phyloP scores from a whole-genome alignment of 1,140 invertebrate genomes.

The Psilanteris sp. region DNA sequence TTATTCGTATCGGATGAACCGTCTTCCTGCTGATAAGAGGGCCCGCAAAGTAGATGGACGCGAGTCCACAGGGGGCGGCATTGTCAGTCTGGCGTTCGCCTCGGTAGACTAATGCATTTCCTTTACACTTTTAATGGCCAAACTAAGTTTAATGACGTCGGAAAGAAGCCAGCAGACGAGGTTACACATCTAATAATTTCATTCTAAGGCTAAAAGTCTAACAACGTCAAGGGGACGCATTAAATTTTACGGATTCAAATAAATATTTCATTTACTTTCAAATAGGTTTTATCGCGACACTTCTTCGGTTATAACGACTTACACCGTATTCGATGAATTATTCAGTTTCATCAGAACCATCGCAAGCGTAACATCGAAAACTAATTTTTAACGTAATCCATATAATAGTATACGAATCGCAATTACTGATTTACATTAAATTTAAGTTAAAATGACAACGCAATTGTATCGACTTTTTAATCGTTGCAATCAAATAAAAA shows the following conservation, averaged over 20 bases:
- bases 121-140: slow-evolving; percentile 80
- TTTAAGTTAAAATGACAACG: too few relatives aligned
- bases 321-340: neutral
- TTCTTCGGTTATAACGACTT: slow-evolving; percentile 12
- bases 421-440: too few relatives aligned
- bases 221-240: slow-evolving; percentile 14
- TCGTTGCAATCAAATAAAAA: too few relatives aligned
- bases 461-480: too few relatives aligned
- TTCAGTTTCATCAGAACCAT: neutral
- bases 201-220: slow-evolving; percentile 30
- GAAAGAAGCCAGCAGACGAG: slow-evolving; percentile 70
- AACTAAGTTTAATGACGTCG: slow-evolving; percentile 79
- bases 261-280: slow-evolving; percentile 35
- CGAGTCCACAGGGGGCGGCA: slow-evolving; percentile 67
- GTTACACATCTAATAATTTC: slow-evolving; percentile 78
- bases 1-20: slow-evolving; percentile 67
- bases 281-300: slow-evolving; percentile 32
- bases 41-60: slow-evolving; percentile 66
- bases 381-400: too few relatives aligned
- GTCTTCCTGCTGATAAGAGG: slow-evolving; percentile 60
- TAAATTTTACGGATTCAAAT: slow-evolving; percentile 29
- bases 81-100: slow-evolving; percentile 60
- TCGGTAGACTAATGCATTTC: slow-evolving; percentile 78
- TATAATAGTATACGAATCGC: too few relatives aligned
- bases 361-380: neutral